Evolutionary conservation across 2,113 vertebrate genomes (phyloP).

Genomic region (Puntigrus tetrazona): DNA sequence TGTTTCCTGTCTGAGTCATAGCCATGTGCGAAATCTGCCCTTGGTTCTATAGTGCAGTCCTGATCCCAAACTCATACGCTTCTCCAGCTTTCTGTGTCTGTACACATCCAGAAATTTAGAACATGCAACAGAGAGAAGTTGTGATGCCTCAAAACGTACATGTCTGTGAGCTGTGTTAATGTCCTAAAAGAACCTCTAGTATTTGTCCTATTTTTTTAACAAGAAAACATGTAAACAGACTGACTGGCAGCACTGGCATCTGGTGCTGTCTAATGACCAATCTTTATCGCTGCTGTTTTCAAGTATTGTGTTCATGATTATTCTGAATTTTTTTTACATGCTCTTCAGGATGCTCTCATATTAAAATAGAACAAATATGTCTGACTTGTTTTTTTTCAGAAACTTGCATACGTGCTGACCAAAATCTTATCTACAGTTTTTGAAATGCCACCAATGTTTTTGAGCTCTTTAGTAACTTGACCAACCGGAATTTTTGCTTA

Average conservation of each 20-base stretch:
- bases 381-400: not conserved
- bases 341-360: not conserved
- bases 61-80: not conserved
- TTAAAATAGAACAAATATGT: not conserved
- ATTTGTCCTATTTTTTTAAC: not conserved
- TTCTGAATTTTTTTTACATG: not conserved
- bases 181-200: not conserved
- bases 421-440: not conserved
- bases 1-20: not conserved
- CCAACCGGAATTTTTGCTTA: not conserved
- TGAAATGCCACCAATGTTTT: not conserved
- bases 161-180: not conserved
- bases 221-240: not conserved
- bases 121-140: not conserved
- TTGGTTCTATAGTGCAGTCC: not conserved
- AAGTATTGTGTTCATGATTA: not conserved
- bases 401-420: not conserved
- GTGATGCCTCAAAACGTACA: not conserved
- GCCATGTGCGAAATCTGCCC: not conserved
- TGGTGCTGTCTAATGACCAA: not conserved
- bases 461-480: not conserved
- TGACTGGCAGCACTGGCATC: not conserved
- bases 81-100: slow-evolving; percentile 53
- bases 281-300: not conserved
- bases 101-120: not conserved